Evolutionary conservation across 2,797 vertebrate genomes (phyloP), one percentile per base, ranked within the genome.

Genomic region (Galago senegalensis): DNA sequence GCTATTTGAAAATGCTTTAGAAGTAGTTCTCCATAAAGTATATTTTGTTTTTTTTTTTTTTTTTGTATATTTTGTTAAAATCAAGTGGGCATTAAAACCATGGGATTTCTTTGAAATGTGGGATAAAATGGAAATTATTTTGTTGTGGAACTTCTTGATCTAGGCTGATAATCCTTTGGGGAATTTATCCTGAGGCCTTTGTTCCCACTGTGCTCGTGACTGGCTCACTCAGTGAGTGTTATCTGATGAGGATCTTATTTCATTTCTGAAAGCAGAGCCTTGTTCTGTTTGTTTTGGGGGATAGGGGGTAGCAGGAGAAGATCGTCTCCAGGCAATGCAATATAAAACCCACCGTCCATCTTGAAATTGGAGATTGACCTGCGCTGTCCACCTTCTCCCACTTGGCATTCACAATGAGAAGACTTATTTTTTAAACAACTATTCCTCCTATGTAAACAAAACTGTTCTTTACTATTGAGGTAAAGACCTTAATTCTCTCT

Each of bases 221-320:
- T 70, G 87, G 79, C 69, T 95, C 46, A 6, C 85, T 95, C 67
- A 53, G 67, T 46, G 70, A 25, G 37, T 90, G 67, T 94, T 97
- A 95, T 96, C 97, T 96, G 95, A 95, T 97, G 88, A 88, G 67
- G 63, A 17, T 94, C 89, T 81, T 87, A 60, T 95, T 97, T 97
- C 94, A 87, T 37, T 91, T 77, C 67, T 97, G 96, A 97, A 96
- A 97, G 89, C 80, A 84, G 23, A 21, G 43, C 61, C 34, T 91
- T 96, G 82, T 97, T 97, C 77, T 91, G 5, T 93, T 84, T 82
- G 63, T 73, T 56, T 60, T 67, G 21, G 69, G 17, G n/a, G 18
- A 25, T 80, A 37, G 20, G 6, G 31, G 31, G 21, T 17, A 49
- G 70, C 34, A 87, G 80, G 87, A 69, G 75, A 95, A 97, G 73